Evolutionary conservation across 1,140 invertebrate species (phyloP).

Genomic region (Hermetia illucens): DNA sequence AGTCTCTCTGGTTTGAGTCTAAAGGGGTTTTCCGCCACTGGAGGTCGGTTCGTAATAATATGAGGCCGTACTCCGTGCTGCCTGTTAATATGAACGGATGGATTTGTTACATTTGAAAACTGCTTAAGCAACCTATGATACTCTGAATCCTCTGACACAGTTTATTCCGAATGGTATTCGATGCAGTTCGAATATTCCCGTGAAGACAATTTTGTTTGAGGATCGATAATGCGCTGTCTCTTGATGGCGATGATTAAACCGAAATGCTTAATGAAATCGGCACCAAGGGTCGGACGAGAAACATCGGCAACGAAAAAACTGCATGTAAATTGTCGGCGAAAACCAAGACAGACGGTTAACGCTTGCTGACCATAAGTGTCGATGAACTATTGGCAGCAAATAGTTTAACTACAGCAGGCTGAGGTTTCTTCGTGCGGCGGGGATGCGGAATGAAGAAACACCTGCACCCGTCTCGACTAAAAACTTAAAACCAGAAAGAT

Average conservation of each 20-base stretch:
- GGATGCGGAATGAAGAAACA: not conserved
- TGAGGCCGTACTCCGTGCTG: constrained; percentile 4
- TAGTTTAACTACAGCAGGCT: too few species aligned
- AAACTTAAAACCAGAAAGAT: too few species aligned
- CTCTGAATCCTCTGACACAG: not conserved
- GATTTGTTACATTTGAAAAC: not conserved
- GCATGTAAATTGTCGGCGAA: constrained; percentile 19
- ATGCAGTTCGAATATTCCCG: too few species aligned
- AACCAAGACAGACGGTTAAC: constrained; percentile 17
- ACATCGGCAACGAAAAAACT: constrained; percentile 27
- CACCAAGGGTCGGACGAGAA: constrained; percentile 20
- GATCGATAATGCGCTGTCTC: constrained; percentile 1
- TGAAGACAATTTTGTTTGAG: too few species aligned
- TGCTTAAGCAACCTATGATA: not conserved
- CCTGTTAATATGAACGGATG: not conserved
- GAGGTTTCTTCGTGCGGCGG: not conserved
- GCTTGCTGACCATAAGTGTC: constrained; percentile 21
- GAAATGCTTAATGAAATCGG: constrained; percentile 22
- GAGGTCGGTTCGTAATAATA: constrained; percentile 16
- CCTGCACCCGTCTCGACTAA: constrained; percentile 1
- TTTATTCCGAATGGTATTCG: too few species aligned
- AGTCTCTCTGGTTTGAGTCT: constrained; percentile 21
- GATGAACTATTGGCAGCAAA: constrained; percentile 11
- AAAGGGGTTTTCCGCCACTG: constrained; percentile 16
- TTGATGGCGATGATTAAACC: constrained; percentile 20